Base-by-base conservation (phyloP, 2,888 invertebrate species). In the Acleris cristana region DNA sequence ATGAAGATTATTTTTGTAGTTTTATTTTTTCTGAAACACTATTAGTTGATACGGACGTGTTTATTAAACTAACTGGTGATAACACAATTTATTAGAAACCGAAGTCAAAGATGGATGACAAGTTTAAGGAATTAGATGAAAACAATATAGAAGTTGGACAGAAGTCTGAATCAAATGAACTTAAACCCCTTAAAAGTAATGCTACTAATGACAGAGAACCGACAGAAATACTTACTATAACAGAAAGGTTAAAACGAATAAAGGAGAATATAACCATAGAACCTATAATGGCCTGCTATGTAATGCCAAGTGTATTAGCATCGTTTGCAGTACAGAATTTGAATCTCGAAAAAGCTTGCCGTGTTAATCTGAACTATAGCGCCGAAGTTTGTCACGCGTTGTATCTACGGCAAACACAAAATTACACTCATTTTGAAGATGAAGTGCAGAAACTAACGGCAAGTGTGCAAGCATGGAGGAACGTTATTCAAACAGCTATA, bases 381-480 rank as follows among this genome's bases (percentile, higher is more conserved):
- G 90, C 93, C 52, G 94, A 94, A 76, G 93, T 97, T 8, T 97
- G 97, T 81, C 95, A 95, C 71, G 97, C 97, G 0, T 85, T 97
- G 7, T 95, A 95, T 45, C 90, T 94, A 21, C 93, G 97, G 72
- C 93, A 96, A 71, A 97, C 96, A 0, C 94, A 94, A 74, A 93
- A 93, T 72, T 93, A 92, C 70, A 90, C 86, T 12, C 81, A 88
- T 44, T 92, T 94, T 72, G 95, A 95, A 80, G 92, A 93, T 69
- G 89, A 94, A 62, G 95, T 96, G 0, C 96, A 96, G 81, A 94
- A 94, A 71, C 86, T 96, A 70, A 96, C 95, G 5, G 97, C 97
- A 0, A 94, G 95, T 21, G 95, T 97, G 93, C 95, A 96, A 73
- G 95, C 96, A 14, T 97, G 97, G 97, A 97, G 97, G 83, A 97